phyloP scores from a whole-genome alignment of 1,140 invertebrate genomes.

The Drosophila nasuta region DNA sequence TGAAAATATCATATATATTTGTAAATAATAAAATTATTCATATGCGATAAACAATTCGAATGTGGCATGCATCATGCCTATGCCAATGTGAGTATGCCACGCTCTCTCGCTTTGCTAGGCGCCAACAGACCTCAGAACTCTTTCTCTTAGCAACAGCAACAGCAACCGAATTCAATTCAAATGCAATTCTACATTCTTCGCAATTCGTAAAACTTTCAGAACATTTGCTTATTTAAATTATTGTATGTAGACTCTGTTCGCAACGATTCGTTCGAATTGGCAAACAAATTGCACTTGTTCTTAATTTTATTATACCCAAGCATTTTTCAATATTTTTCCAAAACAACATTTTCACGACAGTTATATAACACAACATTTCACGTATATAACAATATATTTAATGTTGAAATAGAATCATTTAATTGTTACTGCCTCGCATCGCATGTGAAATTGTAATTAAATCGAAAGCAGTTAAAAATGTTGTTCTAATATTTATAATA shows the following conservation, averaged over 20 bases:
- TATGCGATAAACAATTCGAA: not conserved
- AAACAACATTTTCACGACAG: constrained; percentile 29
- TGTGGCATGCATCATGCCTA: constrained; percentile 5
- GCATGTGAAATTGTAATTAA: constrained; percentile 20
- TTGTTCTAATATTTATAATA: constrained; percentile 14
- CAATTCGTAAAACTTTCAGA: constrained; percentile 5
- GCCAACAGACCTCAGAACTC: not conserved
- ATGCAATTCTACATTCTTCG: constrained; percentile 7
- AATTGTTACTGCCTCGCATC: constrained; percentile 1
- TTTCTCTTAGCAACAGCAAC: too few relatives aligned
- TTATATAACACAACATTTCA: constrained; percentile 1
- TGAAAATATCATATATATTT: not conserved
- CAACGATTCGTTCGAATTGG: constrained; percentile 36
- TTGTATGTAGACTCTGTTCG: constrained; percentile 32
- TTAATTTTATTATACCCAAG: constrained; percentile 3
- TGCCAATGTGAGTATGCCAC: not conserved
- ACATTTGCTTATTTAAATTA: constrained; percentile 6
- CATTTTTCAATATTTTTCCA: constrained; percentile 29
- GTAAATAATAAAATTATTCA: not conserved
- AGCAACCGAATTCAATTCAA: constrained; percentile 8
- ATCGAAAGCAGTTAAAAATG: constrained; percentile 9
- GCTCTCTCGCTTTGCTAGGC: constrained; percentile 1
- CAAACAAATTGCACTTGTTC: constrained; percentile 58
- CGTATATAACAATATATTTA: constrained; percentile 11
- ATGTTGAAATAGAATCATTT: not conserved